Conservation (phyloP, 2,113 vertebrate species). For the Miniopterus natalensis region DNA sequence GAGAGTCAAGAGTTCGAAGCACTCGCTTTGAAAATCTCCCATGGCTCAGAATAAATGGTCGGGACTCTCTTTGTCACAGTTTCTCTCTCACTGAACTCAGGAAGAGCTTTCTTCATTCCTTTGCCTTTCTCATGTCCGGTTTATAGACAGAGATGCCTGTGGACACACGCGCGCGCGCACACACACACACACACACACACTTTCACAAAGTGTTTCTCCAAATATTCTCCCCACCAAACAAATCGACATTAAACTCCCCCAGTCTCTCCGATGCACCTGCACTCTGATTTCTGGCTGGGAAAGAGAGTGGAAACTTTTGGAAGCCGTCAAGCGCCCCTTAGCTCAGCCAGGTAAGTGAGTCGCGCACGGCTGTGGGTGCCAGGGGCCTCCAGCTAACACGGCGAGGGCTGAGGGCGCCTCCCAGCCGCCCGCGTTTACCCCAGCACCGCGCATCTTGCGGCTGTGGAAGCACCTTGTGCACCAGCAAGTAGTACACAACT, state of each 20-base stretch:
- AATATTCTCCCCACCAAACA: background rate
- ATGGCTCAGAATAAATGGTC: background rate
- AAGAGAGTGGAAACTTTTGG: slow-evolving; percentile 66
- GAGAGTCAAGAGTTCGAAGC: background rate
- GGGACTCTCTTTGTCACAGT: background rate
- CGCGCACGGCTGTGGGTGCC: slow-evolving; percentile 62
- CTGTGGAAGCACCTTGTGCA: slow-evolving; percentile 8
- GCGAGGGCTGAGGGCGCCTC: background rate
- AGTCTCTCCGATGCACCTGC: slow-evolving; percentile 48
- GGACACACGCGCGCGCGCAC: background rate
- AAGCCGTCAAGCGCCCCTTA: slow-evolving; percentile 68
- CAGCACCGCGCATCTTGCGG: background rate
- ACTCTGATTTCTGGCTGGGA: slow-evolving; percentile 52
- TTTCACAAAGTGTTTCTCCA: background rate
- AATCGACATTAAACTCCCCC: background rate
- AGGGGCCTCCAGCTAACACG: slow-evolving; percentile 13
- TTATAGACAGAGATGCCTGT: background rate
- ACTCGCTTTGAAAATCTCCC: background rate
- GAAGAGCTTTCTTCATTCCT: background rate
- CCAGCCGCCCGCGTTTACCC: slow-evolving; percentile 4
- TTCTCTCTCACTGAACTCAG: background rate
- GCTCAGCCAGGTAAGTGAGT: slow-evolving; percentile 72
- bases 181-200: background rate
- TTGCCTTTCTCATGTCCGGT: background rate
- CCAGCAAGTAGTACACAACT: background rate